Evolutionary conservation across 1,140 invertebrate species (phyloP).

Genomic region (Neoseiulus cucumeris): DNA sequence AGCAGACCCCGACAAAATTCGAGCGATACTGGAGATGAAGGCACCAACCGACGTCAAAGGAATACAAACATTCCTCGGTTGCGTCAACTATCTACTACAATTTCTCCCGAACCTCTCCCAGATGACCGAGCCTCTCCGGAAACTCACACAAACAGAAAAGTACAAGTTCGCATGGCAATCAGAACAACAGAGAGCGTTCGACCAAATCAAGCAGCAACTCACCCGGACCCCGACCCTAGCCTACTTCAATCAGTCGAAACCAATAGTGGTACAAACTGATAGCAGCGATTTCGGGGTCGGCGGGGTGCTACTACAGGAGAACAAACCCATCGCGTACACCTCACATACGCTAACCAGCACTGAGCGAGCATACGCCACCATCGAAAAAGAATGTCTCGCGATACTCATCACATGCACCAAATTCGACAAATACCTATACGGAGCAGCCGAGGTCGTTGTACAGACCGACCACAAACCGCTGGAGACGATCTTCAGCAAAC

Average conservation of each 20-base stretch:
- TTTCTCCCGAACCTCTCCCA: too few species aligned
- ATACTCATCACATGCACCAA: too few species aligned
- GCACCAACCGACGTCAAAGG: slow-evolving; percentile 12
- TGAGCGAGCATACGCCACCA: too few species aligned
- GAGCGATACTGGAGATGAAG: not conserved
- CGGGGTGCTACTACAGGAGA: slow-evolving; percentile 23
- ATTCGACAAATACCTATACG: too few species aligned
- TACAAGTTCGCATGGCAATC: not conserved
- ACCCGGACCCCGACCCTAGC: not conserved
- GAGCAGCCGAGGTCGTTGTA: too few species aligned
- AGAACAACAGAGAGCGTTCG: not conserved
- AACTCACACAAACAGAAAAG: slow-evolving; percentile 25
- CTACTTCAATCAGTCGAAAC: not conserved
- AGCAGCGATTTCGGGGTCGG: slow-evolving; percentile 21
- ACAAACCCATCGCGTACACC: too few species aligned
- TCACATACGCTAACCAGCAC: too few species aligned
- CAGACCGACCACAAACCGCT: too few species aligned
- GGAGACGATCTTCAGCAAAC: too few species aligned
- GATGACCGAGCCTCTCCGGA: slow-evolving; percentile 25
- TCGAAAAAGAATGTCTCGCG: too few species aligned
- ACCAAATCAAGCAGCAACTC: not conserved
- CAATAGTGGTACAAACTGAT: not conserved
- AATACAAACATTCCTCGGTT: slow-evolving; percentile 8
- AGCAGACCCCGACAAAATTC: slow-evolving; percentile 11
- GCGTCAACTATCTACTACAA: not conserved